A percentile compares a stretch with the other conserved stretches of the same genome.
Evolutionary conservation across 1,140 invertebrate genomes (phyloP).

Genomic region (Cotesia chilonis): DNA sequence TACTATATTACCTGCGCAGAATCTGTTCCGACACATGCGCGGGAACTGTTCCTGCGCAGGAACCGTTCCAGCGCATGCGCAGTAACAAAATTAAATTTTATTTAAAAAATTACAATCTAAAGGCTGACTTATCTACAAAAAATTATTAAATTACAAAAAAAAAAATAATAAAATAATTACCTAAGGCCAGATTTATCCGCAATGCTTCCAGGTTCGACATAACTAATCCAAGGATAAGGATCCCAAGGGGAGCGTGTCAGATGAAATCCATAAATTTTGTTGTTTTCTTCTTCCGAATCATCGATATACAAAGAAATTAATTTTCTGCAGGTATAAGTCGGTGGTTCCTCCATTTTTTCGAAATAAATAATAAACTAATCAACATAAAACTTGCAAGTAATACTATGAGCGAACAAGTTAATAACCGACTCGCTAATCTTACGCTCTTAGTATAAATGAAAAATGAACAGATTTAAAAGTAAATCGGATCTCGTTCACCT

Average conservation of each 20-base stretch:
- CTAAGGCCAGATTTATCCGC: constrained; percentile 55
- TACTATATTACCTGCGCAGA: too few relatives aligned
- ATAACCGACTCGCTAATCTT: not conserved
- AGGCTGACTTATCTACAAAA: not conserved
- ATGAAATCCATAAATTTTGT: constrained; percentile 70
- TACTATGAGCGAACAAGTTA: too few relatives aligned
- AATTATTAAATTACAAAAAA: not conserved
- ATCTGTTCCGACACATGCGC: too few relatives aligned
- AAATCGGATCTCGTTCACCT: constrained; percentile 51
- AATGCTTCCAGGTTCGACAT: constrained; percentile 54
- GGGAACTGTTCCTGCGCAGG: too few relatives aligned
- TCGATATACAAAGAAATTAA: constrained; percentile 26
- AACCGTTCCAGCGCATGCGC: too few relatives aligned
- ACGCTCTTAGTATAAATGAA: constrained; percentile 3
- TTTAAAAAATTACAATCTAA: not conserved
- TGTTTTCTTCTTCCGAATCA: constrained; percentile 24
- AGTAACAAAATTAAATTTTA: too few relatives aligned
- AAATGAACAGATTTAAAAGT: constrained; percentile 1
- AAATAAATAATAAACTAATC: constrained; percentile 20
- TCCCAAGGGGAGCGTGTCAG: constrained; percentile 75
- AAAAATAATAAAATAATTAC: constrained; percentile 40
- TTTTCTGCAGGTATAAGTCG: constrained; percentile 19
- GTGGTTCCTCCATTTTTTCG: constrained; percentile 24
- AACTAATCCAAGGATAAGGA: constrained; percentile 75
- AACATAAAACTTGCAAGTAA: too few relatives aligned